Conservation (phyloP, 1,140 invertebrate genomes). For the Caerostris darwini region DNA sequence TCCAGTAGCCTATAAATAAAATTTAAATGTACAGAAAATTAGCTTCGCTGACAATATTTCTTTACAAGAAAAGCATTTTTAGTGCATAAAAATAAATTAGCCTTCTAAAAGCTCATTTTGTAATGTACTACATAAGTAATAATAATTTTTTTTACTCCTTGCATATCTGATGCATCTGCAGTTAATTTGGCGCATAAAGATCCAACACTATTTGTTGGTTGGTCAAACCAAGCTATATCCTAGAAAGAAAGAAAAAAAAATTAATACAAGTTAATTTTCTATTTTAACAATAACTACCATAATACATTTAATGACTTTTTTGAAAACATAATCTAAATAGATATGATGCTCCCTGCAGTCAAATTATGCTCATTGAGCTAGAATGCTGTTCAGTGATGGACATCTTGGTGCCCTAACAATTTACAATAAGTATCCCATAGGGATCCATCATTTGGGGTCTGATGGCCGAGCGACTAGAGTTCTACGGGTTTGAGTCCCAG, state of each 20-base stretch:
- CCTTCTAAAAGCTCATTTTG: neutral
- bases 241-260: constrained; percentile 81
- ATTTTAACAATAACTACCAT: too few species aligned
- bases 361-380: too few species aligned
- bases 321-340: neutral
- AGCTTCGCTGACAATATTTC: too few species aligned
- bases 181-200: constrained; percentile 89
- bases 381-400: too few species aligned
- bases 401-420: too few species aligned
- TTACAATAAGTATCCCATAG: too few species aligned
- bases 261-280: too few species aligned
- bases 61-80: neutral
- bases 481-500: too few species aligned
- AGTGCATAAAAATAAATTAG: neutral
- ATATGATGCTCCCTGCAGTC: too few species aligned
- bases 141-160: constrained; percentile 86
- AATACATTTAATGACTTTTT: too few species aligned
- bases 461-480: too few species aligned
- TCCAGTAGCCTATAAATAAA: constrained; percentile 87
- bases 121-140: neutral
- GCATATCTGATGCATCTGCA: constrained; percentile 90
- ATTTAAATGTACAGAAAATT: neutral
- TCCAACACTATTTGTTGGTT: constrained; percentile 88
- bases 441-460: too few species aligned
- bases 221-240: constrained; percentile 92